A percentile compares a stretch with the other conserved stretches of the same genome.
These are phyloP conservation scores for Diglossa brunneiventris DNA, from an alignment of 2,113 vertebrate genomes.

Conservation along the genomic window DNA sequence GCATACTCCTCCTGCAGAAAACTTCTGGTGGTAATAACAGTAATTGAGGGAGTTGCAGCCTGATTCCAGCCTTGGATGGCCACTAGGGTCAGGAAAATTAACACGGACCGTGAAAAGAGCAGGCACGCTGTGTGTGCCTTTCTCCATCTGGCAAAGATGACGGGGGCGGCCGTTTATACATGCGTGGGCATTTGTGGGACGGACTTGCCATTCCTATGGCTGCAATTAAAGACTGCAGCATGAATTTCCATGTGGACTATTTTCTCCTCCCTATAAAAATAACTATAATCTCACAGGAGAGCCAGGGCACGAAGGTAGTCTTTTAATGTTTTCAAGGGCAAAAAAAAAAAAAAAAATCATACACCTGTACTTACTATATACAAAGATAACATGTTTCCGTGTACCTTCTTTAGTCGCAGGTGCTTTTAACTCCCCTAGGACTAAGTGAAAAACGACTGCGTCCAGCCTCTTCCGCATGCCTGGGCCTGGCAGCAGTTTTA, in stretches of 20 bases:
- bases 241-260: background rate
- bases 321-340: background rate
- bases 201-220: background rate
- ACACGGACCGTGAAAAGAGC: background rate
- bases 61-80: background rate
- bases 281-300: background rate
- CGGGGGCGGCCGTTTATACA: background rate
- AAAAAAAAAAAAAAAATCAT: background rate
- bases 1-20: background rate
- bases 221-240: background rate
- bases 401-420: background rate
- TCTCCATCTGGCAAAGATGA: background rate
- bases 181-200: background rate
- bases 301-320: background rate
- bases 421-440: background rate
- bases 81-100: background rate
- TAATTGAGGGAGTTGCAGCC: background rate
- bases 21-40: background rate
- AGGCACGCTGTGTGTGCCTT: background rate
- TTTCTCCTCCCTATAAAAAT: background rate
- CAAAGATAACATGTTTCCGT: background rate
- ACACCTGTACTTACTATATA: background rate
- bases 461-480: background rate
- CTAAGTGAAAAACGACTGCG: background rate
- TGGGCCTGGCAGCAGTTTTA: background rate